Evolutionary conservation across 2,797 vertebrate genomes (phyloP).

Genomic region (Bovichtus diacanthus): DNA sequence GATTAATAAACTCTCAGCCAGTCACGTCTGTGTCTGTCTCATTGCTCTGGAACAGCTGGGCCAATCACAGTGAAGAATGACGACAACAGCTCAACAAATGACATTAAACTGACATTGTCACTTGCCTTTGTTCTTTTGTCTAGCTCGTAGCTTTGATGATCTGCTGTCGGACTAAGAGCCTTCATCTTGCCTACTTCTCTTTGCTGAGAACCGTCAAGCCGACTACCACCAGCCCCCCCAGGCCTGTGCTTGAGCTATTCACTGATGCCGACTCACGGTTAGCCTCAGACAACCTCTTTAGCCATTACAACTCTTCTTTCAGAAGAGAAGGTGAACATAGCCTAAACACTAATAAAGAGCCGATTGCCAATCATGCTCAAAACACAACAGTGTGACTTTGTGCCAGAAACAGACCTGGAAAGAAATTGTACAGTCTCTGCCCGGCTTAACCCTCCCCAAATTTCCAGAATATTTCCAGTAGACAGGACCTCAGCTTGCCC

Average conservation of each 20-base stretch:
- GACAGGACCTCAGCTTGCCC: neutral
- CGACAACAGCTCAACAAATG: neutral
- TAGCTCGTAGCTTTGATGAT: neutral
- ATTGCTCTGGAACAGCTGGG: neutral
- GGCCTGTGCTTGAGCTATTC: neutral
- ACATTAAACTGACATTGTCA: neutral
- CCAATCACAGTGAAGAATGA: neutral
- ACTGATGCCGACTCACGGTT: neutral
- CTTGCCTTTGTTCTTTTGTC: neutral
- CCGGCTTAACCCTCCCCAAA: neutral
- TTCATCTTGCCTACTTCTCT: neutral
- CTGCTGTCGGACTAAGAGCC: neutral
- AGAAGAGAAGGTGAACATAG: neutral
- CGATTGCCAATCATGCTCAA: neutral
- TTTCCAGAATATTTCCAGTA: neutral
- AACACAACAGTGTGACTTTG: neutral
- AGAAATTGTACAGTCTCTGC: neutral
- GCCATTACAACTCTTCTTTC: neutral
- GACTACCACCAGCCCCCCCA: neutral
- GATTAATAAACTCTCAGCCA: neutral
- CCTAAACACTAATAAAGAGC: neutral
- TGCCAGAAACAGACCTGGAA: neutral
- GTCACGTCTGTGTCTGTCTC: neutral
- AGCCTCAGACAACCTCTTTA: neutral
- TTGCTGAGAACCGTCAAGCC: neutral